Percentiles rank a stretch among this genome's conserved stretches.
Conservation (phyloP, 2,113 vertebrate genomes). For the Paracanthobrama guichenoti region DNA sequence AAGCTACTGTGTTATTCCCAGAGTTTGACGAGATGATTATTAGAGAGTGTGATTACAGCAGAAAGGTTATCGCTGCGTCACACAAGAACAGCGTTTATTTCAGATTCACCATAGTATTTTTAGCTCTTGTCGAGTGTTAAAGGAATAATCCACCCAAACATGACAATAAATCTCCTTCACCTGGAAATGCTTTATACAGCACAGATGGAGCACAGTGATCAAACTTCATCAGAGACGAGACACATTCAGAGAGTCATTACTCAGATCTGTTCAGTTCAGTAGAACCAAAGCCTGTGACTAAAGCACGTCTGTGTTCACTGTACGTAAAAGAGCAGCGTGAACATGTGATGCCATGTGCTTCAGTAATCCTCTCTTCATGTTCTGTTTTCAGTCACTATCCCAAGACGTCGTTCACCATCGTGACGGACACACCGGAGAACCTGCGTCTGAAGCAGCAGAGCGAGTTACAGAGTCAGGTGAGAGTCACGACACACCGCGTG, state of each 20-base stretch:
- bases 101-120: not conserved
- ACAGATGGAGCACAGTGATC: too few relatives aligned
- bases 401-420: slow-evolving; percentile 94
- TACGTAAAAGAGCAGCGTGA: too few relatives aligned
- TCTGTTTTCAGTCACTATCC: slow-evolving; percentile 86
- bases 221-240: too few relatives aligned
- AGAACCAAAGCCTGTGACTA: too few relatives aligned
- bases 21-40: slow-evolving; percentile 4
- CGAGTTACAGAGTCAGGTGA: slow-evolving; percentile 94
- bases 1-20: not conserved
- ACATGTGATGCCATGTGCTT: too few relatives aligned
- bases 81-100: too few relatives aligned
- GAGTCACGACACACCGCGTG: not conserved
- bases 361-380: too few relatives aligned
- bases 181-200: too few relatives aligned
- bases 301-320: too few relatives aligned
- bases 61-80: not conserved
- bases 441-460: slow-evolving; percentile 95
- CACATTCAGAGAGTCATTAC: too few relatives aligned
- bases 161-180: not conserved
- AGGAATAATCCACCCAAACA: not conserved
- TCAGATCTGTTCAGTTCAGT: too few relatives aligned
- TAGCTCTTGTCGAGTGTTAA: not conserved
- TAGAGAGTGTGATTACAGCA: not conserved
- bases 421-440: slow-evolving; percentile 95